Conservation (phyloP, 1,140 invertebrate species). For the Brachionus calyciflorus region DNA sequence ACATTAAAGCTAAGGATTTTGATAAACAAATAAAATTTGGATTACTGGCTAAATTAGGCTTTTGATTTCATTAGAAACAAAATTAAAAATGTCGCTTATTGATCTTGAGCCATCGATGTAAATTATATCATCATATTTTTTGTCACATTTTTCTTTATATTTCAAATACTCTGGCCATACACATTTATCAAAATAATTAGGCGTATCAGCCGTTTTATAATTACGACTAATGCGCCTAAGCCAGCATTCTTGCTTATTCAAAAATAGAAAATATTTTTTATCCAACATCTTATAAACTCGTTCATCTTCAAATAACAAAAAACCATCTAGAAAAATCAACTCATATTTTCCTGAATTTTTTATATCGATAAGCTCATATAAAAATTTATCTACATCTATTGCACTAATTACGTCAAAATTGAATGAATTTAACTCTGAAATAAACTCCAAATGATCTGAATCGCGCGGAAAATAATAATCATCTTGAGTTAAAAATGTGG, state of each 20-base stretch:
- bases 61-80: neutral
- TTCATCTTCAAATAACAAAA: neutral
- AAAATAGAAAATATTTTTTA: neutral
- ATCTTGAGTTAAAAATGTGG: neutral
- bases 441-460: neutral
- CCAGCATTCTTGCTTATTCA: neutral
- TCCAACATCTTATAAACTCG: neutral
- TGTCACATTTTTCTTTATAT: neutral
- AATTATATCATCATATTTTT: neutral
- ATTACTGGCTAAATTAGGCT: no score
- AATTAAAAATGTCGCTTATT: neutral
- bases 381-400: neutral
- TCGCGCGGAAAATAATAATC: slow-evolving; percentile 13
- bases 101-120: neutral
- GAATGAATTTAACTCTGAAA: neutral
- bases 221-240: neutral
- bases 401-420: neutral
- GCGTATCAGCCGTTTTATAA: neutral
- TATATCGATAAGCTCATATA: neutral
- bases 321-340: neutral
- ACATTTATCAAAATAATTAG: slow-evolving; percentile 19
- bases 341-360: neutral
- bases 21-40: no score
- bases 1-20: no score
- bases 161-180: neutral